phyloP scores from a whole-genome alignment of 30 jellyfish, hydroid and myxozoan species.

The Clytia hemisphaerica region DNA sequence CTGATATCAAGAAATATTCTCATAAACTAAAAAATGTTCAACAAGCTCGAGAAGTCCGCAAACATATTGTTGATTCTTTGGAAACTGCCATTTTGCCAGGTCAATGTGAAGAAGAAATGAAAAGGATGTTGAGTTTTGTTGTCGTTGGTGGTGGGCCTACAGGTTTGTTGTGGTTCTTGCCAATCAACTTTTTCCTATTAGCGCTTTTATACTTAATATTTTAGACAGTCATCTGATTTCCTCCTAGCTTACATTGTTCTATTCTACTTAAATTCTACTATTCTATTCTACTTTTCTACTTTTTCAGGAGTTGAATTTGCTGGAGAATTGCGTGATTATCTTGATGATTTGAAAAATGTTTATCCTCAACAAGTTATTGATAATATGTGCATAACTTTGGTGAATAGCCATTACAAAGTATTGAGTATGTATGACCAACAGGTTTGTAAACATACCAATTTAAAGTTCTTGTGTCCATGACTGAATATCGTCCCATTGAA shows the following conservation, averaged over 20 bases:
- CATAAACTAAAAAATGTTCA: slow-evolving; percentile 37
- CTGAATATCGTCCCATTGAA: no score
- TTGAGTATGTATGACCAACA: slow-evolving; percentile 53
- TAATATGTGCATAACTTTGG: slow-evolving; percentile 29
- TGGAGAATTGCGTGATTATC: slow-evolving; percentile 52
- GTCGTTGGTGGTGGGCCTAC: slow-evolving; percentile 89
- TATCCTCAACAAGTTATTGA: slow-evolving; percentile 40
- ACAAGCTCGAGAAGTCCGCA: slow-evolving; percentile 48
- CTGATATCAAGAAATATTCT: slow-evolving; percentile 43
- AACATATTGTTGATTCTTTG: slow-evolving; percentile 44
- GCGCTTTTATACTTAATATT: not conserved
- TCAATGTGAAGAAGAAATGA: slow-evolving; percentile 39
- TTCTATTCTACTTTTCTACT: not conserved
- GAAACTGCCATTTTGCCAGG: slow-evolving; percentile 77
- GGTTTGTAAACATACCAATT: no score
- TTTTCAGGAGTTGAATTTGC: slow-evolving; percentile 57
- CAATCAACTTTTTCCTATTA: not conserved
- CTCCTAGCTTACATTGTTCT: no score
- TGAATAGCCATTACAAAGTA: slow-evolving; percentile 44
- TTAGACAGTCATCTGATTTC: no score
- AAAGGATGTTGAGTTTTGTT: slow-evolving; percentile 56
- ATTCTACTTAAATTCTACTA: no score
- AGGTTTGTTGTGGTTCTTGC: slow-evolving; percentile 12
- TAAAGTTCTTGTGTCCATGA: no score
- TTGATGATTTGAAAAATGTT: slow-evolving; percentile 29